A percentile compares a stretch with the other conserved stretches of the same genome.
Evolutionary conservation across 2,888 invertebrate genomes (phyloP).

Genomic region (Hoplodrina blanda): DNA sequence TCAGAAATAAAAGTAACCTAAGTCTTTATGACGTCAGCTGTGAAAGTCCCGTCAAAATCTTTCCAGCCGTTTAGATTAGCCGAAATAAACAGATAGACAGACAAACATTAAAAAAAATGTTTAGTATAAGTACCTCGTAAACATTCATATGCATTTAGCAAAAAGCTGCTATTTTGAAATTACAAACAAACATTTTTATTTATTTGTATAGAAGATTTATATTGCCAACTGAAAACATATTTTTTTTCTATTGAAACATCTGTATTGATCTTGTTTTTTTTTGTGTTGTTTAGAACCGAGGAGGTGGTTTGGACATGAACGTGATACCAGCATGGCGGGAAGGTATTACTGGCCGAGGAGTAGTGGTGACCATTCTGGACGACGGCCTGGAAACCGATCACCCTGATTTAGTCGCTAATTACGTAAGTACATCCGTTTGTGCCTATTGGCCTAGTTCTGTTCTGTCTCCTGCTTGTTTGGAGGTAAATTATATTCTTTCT

Average conservation of each 20-base stretch:
- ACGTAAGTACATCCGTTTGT: conserved; percentile 92
- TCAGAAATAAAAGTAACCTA: too few relatives aligned
- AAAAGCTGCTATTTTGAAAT: too few relatives aligned
- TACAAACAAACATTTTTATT: too few relatives aligned
- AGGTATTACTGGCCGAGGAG: conserved; percentile 97
- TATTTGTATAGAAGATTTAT: conserved; percentile 9
- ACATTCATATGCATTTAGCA: too few relatives aligned
- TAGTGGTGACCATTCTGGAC: conserved; percentile 99
- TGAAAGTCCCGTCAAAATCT: too few relatives aligned
- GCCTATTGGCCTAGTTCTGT: conserved; percentile 1
- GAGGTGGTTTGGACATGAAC: conserved; percentile 98
- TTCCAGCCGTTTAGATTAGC: too few relatives aligned
- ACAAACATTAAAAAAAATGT: too few relatives aligned
- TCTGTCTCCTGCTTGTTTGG: too few relatives aligned
- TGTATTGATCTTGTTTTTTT: conserved; percentile 18
- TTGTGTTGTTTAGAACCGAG: conserved; percentile 93
- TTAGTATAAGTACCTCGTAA: too few relatives aligned
- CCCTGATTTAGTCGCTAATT: conserved; percentile 97
- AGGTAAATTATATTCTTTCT: too few relatives aligned
- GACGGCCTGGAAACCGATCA: conserved; percentile 99
- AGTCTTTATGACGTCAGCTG: too few relatives aligned
- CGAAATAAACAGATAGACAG: too few relatives aligned
- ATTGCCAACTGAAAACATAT: not conserved
- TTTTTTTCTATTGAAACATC: not conserved
- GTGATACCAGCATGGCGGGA: conserved; percentile 98